phyloP scores from a whole-genome alignment of 2,797 vertebrate species.

The Chiloscyllium punctatum region DNA sequence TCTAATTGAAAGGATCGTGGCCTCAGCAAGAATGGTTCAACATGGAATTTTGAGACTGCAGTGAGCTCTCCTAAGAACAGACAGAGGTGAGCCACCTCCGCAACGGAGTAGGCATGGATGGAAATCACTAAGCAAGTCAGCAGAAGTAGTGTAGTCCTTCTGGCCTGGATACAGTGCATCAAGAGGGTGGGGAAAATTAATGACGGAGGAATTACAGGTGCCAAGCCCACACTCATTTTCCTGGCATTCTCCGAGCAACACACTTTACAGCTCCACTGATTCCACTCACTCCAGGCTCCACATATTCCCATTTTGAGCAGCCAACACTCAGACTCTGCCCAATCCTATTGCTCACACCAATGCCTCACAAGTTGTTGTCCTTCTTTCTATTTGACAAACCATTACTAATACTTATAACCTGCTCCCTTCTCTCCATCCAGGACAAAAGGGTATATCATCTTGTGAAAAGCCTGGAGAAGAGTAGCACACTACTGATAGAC shows the following conservation, averaged over 20 bases:
- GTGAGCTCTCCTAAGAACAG: not conserved
- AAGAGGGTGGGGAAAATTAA: not conserved
- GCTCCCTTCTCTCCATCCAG: not conserved
- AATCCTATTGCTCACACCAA: not conserved
- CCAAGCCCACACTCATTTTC: not conserved
- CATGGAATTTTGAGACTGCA: too few species aligned
- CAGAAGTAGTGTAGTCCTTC: not conserved
- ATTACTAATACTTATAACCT: not conserved
- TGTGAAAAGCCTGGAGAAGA: not conserved
- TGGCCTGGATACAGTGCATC: not conserved
- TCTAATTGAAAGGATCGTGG: too few species aligned
- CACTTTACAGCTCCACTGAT: not conserved
- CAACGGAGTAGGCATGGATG: not conserved
- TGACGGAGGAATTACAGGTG: not conserved
- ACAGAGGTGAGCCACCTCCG: not conserved
- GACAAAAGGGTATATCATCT: not conserved
- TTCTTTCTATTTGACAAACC: not conserved
- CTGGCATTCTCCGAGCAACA: not conserved
- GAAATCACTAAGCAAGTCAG: not conserved
- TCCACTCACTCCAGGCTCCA: not conserved
- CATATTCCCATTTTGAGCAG: not conserved
- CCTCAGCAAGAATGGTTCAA: too few species aligned
- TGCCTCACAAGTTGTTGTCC: not conserved
- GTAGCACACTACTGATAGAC: not conserved
- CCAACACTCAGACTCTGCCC: too few species aligned